A percentile compares a stretch with the other conserved stretches of the same genome.
Evolutionary conservation across 2,797 vertebrate genomes (phyloP).

Genomic region (Schizopygopsis malacanthus): DNA sequence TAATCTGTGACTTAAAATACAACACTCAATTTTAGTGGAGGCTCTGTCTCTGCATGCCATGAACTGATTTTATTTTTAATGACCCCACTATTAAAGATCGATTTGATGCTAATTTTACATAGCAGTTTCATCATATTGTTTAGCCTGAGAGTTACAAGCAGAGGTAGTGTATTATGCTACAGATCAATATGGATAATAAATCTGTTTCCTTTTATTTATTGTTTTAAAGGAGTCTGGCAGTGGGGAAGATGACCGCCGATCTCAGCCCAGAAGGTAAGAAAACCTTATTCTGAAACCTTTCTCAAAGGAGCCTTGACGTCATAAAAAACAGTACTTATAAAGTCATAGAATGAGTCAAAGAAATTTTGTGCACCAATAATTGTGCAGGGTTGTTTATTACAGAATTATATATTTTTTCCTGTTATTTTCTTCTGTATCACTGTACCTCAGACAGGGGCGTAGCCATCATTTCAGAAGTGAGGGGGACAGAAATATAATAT

Average conservation of each 20-base stretch:
- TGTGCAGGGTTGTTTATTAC: not conserved
- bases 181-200: slow-evolving; percentile 1
- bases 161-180: not conserved
- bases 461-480: no score
- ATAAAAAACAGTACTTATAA: not conserved
- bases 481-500: no score
- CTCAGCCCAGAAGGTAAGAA: slow-evolving; percentile 93
- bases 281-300: not conserved
- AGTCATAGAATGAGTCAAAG: not conserved
- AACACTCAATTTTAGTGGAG: not conserved
- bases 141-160: not conserved
- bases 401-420: not conserved
- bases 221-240: slow-evolving; percentile 93
- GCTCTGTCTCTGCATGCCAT: not conserved
- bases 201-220: slow-evolving; percentile 28
- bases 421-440: not conserved
- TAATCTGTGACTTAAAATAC: not conserved
- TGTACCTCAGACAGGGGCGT: not conserved
- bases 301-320: not conserved
- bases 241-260: slow-evolving; percentile 95
- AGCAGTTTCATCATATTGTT: slow-evolving; percentile 12
- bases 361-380: not conserved
- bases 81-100: not conserved
- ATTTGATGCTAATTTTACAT: not conserved
- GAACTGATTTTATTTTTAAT: not conserved